Conservation (phyloP, 2,113 vertebrate genomes). For the Pelusios castaneus region DNA sequence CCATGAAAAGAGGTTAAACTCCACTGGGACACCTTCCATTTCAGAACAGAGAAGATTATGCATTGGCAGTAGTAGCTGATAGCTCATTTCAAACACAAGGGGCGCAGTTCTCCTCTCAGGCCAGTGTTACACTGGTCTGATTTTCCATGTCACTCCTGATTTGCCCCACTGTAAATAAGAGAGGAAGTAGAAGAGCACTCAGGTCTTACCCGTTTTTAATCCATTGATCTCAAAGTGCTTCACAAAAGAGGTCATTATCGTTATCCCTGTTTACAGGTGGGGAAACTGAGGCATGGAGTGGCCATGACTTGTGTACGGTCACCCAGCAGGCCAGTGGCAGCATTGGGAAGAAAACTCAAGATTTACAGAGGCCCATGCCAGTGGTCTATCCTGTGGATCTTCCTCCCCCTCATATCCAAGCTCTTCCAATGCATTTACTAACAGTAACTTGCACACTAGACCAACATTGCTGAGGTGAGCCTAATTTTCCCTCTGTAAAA, state of each 20-base stretch:
- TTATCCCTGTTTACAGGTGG: neutral
- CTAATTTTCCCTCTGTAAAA: rapidly evolving
- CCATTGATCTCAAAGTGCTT: neutral
- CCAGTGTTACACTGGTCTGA: rapidly evolving
- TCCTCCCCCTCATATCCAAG: neutral
- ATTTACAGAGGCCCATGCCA: neutral
- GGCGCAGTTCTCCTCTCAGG: neutral
- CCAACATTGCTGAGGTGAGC: neutral
- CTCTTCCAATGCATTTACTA: neutral
- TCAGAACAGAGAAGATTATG: rapidly evolving
- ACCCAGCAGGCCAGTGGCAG: neutral
- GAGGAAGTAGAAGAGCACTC: neutral
- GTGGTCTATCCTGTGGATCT: neutral
- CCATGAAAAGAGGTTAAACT: rapidly evolving
- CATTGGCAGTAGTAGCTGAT: neutral
- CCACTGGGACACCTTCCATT: rapidly evolving
- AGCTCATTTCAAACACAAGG: neutral
- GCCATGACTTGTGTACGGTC: neutral
- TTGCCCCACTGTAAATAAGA: neutral
- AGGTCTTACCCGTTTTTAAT: neutral
- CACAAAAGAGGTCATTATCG: neutral
- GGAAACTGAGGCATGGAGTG: neutral
- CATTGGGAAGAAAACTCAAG: neutral
- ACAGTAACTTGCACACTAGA: neutral
- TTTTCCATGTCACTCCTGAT: neutral